phyloP scores from a whole-genome alignment of 64 coral and sea anemone genomes.

The Montipora capricornis region DNA sequence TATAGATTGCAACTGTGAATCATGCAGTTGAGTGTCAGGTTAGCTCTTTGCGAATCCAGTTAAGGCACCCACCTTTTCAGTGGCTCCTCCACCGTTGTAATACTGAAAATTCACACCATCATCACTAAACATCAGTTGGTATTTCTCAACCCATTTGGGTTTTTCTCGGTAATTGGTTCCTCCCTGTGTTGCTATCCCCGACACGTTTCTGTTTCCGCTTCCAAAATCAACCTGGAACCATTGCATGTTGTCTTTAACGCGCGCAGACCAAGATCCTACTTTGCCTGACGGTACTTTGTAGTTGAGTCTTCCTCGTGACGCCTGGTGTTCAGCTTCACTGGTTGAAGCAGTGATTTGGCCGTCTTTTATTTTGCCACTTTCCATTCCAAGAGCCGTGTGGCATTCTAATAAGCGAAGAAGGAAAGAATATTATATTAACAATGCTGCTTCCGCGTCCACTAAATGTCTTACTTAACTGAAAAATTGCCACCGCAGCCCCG shows the following conservation, averaged over 20 bases:
- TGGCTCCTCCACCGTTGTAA: background rate
- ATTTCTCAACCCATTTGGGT: background rate
- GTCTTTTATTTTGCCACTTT: background rate
- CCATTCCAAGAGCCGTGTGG: background rate
- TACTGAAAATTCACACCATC: background rate
- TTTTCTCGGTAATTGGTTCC: background rate
- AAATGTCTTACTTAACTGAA: no score
- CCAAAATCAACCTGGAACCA: background rate
- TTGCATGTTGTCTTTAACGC: background rate
- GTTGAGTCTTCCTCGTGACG: background rate
- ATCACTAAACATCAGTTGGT: background rate
- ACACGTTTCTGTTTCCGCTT: background rate
- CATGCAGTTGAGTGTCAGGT: no score
- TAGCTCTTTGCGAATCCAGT: no score
- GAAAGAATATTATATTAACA: no score
- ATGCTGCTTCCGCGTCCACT: no score
- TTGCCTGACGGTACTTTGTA: no score
- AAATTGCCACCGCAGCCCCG: no score
- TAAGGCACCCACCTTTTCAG: background rate
- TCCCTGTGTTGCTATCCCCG: background rate
- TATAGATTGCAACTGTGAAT: no score
- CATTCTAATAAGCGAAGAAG: background rate
- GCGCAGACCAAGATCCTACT: no score
- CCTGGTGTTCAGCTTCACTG: background rate
- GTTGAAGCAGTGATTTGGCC: background rate